phyloP scores from a whole-genome alignment of 2,113 vertebrate genomes.

The Poecile atricapillus region DNA sequence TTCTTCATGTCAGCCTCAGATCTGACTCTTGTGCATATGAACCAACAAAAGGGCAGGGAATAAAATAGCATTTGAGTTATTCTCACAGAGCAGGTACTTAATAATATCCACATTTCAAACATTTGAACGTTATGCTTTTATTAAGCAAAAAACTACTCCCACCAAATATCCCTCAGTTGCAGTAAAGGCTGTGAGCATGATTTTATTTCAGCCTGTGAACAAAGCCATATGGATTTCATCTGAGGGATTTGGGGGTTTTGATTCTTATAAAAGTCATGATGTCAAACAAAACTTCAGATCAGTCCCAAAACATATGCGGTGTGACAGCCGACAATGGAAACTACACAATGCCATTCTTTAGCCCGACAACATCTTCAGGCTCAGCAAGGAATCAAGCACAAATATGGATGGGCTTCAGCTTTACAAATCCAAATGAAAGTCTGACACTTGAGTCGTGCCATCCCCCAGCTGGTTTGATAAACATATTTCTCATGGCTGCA shows the following conservation, averaged over 20 bases:
- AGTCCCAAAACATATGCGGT: slow-evolving; percentile 48
- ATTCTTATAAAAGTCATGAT: slow-evolving; percentile 64
- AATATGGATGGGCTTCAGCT: neutral
- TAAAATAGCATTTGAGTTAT: slow-evolving; percentile 46
- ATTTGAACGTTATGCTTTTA: slow-evolving; percentile 45
- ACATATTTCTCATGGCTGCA: neutral
- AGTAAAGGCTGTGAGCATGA: slow-evolving; percentile 60
- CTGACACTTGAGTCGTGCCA: neutral
- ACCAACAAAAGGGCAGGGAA: slow-evolving; percentile 47
- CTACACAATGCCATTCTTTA: neutral
- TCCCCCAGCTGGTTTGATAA: neutral
- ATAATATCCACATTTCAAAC: slow-evolving; percentile 61
- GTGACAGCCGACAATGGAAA: slow-evolving; percentile 59
- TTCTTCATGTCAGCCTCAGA: slow-evolving; percentile 57
- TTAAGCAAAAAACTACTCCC: slow-evolving; percentile 51
- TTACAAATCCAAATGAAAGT: neutral
- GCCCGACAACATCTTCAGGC: neutral
- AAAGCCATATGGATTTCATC: slow-evolving; percentile 71
- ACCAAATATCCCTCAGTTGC: slow-evolving; percentile 63
- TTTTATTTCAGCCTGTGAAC: slow-evolving; percentile 64
- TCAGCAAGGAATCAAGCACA: neutral
- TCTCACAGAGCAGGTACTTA: slow-evolving; percentile 64
- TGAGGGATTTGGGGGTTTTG: slow-evolving; percentile 55
- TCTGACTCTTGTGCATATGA: slow-evolving; percentile 41
- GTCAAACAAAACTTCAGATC: slow-evolving; percentile 66